These are phyloP conservation scores for Harpagifer antarcticus DNA, from an alignment of 2,797 vertebrate species.

Conservation along the genomic window DNA sequence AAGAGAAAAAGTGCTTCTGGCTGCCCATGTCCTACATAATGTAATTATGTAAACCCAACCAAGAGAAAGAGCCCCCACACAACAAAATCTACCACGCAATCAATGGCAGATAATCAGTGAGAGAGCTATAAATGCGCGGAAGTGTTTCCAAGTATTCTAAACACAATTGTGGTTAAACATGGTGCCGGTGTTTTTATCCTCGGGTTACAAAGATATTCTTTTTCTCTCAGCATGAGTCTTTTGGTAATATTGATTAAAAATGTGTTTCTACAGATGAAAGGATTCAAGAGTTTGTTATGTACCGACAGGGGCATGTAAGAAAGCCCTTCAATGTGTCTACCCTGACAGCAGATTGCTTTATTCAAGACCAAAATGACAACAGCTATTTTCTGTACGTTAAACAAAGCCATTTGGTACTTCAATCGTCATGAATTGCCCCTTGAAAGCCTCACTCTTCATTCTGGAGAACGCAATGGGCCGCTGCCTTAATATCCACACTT, in stretches of 20 bases:
- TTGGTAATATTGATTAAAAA: conserved; percentile 16
- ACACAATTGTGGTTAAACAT: background rate
- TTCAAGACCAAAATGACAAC: conserved; percentile 33
- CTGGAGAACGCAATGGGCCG: conserved; percentile 19
- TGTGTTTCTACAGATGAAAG: conserved; percentile 17
- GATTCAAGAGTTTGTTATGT: conserved; percentile 16
- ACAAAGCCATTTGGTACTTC: conserved; percentile 44
- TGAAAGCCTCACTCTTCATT: conserved; percentile 44
- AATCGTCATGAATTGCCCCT: conserved; percentile 40
- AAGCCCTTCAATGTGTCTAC: background rate
- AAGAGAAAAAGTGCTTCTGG: conserved; percentile 84
- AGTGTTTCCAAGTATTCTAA: conserved; percentile 8
- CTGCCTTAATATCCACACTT: conserved; percentile 32
- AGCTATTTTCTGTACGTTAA: conserved; percentile 38
- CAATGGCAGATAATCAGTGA: conserved; percentile 62
- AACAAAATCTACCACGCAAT: conserved; percentile 67
- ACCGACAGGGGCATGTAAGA: background rate
- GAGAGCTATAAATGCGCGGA: conserved; percentile 27
- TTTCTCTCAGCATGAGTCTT: background rate
- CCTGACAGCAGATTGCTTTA: conserved; percentile 33
- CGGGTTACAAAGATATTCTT: background rate
- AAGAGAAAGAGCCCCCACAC: conserved; percentile 52
- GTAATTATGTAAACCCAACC: conserved; percentile 84
- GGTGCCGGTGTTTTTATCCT: background rate
- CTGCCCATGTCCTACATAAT: conserved; percentile 86